Evolutionary conservation across 2,797 vertebrate genomes (phyloP).

Genomic region (Hozukius guyotensis): DNA sequence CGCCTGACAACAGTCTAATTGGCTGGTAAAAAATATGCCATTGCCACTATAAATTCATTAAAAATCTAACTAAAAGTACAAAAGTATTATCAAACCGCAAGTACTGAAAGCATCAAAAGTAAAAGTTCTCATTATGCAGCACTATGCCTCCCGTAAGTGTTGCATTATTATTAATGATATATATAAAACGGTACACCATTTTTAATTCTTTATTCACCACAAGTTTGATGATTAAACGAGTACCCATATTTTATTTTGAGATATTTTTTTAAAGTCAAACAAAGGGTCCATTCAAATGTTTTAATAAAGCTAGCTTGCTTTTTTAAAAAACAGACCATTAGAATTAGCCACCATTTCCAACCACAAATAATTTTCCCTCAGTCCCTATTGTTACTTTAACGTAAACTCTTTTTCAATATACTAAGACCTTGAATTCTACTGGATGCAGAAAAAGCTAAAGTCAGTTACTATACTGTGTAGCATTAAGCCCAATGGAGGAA

Average conservation of each 20-base stretch:
- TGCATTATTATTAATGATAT: not conserved
- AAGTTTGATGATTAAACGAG: not conserved
- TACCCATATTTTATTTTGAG: not conserved
- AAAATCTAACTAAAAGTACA: not conserved
- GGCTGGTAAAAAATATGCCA: too few species aligned
- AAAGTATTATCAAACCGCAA: not conserved
- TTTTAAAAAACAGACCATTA: not conserved
- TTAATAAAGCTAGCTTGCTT: not conserved
- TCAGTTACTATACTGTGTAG: slow-evolving; percentile 28
- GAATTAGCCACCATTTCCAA: not conserved
- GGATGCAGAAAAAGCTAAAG: slow-evolving; percentile 4
- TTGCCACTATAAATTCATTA: too few species aligned
- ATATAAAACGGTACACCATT: not conserved
- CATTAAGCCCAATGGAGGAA: slow-evolving; percentile 54
- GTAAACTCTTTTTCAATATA: not conserved
- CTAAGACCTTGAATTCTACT: slow-evolving; percentile 30
- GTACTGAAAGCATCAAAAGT: not conserved
- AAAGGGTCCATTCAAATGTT: not conserved
- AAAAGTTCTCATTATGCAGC: not conserved
- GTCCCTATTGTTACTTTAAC: not conserved
- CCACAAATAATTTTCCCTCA: not conserved
- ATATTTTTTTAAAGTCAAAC: not conserved
- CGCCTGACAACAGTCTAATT: too few species aligned
- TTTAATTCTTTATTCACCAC: not conserved
- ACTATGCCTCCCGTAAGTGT: not conserved